A percentile compares a stretch with the other conserved stretches of the same genome.
Evolutionary conservation across 2,113 vertebrate species (phyloP).

Genomic region (Reinhardtius hippoglossoides): DNA sequence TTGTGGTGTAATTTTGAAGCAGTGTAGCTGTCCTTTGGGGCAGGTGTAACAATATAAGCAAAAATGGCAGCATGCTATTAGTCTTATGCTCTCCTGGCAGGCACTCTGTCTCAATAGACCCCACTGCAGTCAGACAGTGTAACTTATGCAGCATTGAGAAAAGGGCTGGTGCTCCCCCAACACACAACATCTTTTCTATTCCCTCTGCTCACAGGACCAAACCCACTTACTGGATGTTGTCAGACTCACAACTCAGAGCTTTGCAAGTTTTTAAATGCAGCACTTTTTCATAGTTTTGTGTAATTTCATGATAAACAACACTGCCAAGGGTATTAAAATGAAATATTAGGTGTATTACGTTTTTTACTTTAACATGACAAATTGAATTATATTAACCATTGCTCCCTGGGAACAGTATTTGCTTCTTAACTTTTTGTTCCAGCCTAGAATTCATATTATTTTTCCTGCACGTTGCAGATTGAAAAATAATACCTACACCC

Average conservation of each 20-base stretch:
- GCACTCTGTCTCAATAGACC: constrained; percentile 72
- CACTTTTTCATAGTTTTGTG: constrained; percentile 54
- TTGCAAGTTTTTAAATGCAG: constrained; percentile 45
- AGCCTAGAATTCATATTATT: neutral
- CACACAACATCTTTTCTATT: constrained; percentile 61
- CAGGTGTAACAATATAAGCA: constrained; percentile 70
- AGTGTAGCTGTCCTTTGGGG: constrained; percentile 47
- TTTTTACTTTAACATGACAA: constrained; percentile 44
- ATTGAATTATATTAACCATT: constrained; percentile 38
- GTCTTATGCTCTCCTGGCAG: constrained; percentile 70
- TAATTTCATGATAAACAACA: constrained; percentile 55
- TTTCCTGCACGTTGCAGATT: constrained; percentile 3
- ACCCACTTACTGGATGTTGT: constrained; percentile 56
- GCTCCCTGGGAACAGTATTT: constrained; percentile 20
- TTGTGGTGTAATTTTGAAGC: constrained; percentile 55
- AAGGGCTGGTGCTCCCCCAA: constrained; percentile 46
- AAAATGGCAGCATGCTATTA: constrained; percentile 72
- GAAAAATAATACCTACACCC: neutral
- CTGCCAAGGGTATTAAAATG: constrained; percentile 47
- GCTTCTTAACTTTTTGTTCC: constrained; percentile 9
- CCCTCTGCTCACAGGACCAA: constrained; percentile 47
- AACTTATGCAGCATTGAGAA: constrained; percentile 61
- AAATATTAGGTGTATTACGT: constrained; percentile 54
- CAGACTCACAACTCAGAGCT: constrained; percentile 26
- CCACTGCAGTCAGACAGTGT: constrained; percentile 57